phyloP scores from a whole-genome alignment of 2,113 vertebrate genomes.

The Bubo blakistoni region DNA sequence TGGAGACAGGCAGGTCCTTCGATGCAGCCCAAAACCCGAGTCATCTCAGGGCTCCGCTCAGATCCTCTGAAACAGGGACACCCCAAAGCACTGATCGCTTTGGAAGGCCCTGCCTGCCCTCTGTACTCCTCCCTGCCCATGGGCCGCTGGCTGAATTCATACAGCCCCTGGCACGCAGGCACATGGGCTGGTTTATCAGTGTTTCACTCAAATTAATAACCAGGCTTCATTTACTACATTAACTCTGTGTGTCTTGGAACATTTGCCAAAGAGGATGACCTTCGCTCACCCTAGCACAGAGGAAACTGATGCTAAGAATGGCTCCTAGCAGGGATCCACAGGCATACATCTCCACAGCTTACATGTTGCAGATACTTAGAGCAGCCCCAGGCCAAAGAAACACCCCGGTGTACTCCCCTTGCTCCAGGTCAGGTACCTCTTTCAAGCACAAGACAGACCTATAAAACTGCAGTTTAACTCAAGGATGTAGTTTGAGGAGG shows the following conservation, averaged over 20 bases:
- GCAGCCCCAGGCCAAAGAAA: neutral
- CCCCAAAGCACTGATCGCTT: neutral
- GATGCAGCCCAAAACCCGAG: neutral
- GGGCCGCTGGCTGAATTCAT: neutral
- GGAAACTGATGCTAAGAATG: neutral
- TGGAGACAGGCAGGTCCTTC: neutral
- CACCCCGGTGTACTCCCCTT: rapidly evolving
- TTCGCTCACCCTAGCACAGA: neutral
- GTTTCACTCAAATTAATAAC: neutral
- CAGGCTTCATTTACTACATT: neutral
- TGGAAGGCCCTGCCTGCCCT: neutral
- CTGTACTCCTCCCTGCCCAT: neutral
- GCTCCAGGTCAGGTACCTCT: neutral
- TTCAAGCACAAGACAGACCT: neutral
- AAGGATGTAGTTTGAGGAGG: neutral
- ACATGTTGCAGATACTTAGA: rapidly evolving
- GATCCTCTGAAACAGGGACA: neutral
- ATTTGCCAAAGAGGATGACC: neutral
- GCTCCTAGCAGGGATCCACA: neutral
- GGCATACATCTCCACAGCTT: neutral
- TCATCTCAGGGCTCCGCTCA: neutral
- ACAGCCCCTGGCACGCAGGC: neutral
- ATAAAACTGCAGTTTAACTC: neutral
- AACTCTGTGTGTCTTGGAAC: neutral
- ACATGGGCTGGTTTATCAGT: rapidly evolving